Evolutionary conservation across 2,888 invertebrate genomes (phyloP).

Genomic region (Xestia rhomboidea): DNA sequence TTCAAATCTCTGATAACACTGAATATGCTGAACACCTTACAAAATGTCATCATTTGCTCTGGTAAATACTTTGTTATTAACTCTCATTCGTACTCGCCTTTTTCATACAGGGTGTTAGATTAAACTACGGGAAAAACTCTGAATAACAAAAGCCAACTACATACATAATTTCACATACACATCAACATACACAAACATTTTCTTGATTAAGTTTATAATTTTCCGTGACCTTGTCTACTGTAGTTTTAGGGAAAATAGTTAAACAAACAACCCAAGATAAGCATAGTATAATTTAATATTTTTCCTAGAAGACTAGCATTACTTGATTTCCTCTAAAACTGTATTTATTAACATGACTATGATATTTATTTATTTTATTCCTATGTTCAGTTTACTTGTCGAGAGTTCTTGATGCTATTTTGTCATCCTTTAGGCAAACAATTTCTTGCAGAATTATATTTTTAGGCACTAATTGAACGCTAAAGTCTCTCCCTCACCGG

Average conservation of each 20-base stretch:
- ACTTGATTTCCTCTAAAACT: neutral
- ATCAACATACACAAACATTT: neutral
- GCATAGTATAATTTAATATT: neutral
- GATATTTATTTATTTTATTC: neutral
- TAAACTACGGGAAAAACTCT: neutral
- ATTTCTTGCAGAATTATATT: neutral
- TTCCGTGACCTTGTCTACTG: neutral
- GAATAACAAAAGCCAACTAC: neutral
- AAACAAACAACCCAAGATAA: neutral
- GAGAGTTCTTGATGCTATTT: neutral
- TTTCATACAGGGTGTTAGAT: neutral
- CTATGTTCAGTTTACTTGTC: neutral
- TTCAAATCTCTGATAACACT: constrained; percentile 96
- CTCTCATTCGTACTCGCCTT: neutral
- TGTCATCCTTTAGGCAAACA: neutral
- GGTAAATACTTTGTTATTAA: constrained; percentile 76
- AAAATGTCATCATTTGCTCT: constrained; percentile 96
- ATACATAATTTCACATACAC: neutral
- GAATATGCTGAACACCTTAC: constrained; percentile 96
- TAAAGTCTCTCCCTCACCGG: too few relatives aligned
- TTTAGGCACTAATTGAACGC: neutral
- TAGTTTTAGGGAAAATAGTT: neutral
- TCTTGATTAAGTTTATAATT: neutral
- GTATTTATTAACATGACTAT: neutral
- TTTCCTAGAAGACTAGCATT: constrained; percentile 1